Evolutionary conservation across 2,113 vertebrate species (phyloP).

Genomic region (Sebastes schlegelii): DNA sequence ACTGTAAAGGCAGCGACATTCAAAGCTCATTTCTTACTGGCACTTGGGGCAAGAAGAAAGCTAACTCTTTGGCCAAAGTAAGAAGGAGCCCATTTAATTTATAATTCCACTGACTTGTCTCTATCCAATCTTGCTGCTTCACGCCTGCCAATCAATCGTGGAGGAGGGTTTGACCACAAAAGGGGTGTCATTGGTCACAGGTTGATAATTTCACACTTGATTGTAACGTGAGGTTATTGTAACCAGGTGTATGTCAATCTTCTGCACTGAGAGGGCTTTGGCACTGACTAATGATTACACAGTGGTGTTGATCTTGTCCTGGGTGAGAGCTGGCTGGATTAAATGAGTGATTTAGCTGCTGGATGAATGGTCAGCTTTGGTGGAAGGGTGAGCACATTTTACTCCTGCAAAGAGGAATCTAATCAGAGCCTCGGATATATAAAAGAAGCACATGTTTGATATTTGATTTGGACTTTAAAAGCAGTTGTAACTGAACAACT

Average conservation of each 20-base stretch:
- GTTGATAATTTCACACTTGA: constrained; percentile 66
- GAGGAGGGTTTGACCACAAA: constrained; percentile 63
- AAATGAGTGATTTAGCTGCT: constrained; percentile 45
- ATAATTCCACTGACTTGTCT: constrained; percentile 55
- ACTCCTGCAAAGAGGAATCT: constrained; percentile 21
- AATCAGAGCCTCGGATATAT: constrained; percentile 60
- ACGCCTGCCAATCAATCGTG: constrained; percentile 59
- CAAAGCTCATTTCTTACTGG: constrained; percentile 86
- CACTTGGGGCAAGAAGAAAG: constrained; percentile 88
- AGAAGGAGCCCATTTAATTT: constrained; percentile 68
- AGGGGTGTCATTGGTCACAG: constrained; percentile 58
- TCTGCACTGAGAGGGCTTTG: constrained; percentile 55
- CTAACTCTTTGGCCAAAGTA: constrained; percentile 84
- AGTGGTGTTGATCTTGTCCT: constrained; percentile 64
- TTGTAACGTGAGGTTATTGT: constrained; percentile 42
- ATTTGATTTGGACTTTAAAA: constrained; percentile 10
- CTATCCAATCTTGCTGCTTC: constrained; percentile 68
- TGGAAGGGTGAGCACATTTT: constrained; percentile 39
- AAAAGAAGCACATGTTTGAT: constrained; percentile 18
- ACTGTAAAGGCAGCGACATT: constrained; percentile 83
- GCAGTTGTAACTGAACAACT: neutral
- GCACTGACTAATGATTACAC: constrained; percentile 61
- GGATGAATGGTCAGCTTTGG: constrained; percentile 56
- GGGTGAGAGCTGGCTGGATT: constrained; percentile 38
- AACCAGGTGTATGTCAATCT: constrained; percentile 66